Conservation (phyloP, 2,113 vertebrate genomes). For the Grus americana region DNA sequence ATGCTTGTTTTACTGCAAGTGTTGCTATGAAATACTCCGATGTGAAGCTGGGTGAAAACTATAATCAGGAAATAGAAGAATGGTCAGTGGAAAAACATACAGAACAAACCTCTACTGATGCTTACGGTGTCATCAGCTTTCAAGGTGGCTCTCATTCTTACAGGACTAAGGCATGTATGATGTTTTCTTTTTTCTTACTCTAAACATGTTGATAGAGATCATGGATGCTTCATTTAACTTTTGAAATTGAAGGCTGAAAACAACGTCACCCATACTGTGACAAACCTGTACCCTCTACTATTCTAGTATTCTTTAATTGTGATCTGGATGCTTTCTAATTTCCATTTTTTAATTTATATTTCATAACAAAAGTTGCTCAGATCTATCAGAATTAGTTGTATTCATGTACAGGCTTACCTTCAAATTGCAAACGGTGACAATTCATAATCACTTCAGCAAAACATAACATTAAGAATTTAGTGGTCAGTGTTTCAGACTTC, state of each 20-base stretch:
- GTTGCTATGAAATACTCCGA: slow-evolving; percentile 95
- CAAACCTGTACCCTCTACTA: neutral
- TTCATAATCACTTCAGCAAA: neutral
- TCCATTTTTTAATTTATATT: neutral
- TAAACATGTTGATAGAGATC: neutral
- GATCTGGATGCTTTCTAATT: neutral
- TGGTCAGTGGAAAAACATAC: slow-evolving; percentile 98
- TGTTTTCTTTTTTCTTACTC: neutral
- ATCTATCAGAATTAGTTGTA: neutral
- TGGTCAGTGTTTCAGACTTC: neutral
- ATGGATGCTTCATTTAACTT: neutral
- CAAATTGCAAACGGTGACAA: neutral
- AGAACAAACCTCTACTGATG: slow-evolving; percentile 91
- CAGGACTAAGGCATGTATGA: slow-evolving; percentile 89
- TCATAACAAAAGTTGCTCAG: neutral
- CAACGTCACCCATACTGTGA: neutral
- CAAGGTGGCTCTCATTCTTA: slow-evolving; percentile 99
- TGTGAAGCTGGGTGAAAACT: slow-evolving; percentile 91
- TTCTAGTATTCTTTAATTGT: neutral
- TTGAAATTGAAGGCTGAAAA: neutral
- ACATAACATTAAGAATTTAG: neutral
- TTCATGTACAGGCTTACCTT: neutral
- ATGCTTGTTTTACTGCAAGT: slow-evolving; percentile 94
- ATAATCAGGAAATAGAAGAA: slow-evolving; percentile 82
- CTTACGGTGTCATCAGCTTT: slow-evolving; percentile 97